Evolutionary conservation across 1,140 invertebrate genomes (phyloP).

Genomic region (Procambarus clarkii): DNA sequence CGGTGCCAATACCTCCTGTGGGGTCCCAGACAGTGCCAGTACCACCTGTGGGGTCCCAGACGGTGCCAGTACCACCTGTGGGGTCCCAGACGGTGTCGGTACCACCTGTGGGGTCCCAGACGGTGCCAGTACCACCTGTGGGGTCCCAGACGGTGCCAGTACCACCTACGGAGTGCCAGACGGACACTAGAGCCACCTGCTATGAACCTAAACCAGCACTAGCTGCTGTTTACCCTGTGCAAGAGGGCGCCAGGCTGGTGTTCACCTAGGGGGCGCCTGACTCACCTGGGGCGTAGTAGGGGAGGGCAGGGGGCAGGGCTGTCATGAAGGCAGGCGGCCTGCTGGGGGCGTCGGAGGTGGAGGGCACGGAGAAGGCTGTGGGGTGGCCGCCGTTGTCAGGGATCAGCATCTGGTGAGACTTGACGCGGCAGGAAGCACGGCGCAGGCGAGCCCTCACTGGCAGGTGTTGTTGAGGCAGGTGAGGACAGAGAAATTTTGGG

Average conservation of each 20-base stretch:
- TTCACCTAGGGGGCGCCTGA: not conserved
- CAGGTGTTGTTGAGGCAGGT: too few species aligned
- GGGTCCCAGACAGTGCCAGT: not conserved
- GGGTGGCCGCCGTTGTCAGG: conserved; percentile 56
- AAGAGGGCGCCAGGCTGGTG: too few species aligned
- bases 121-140: not conserved
- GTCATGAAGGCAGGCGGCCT: conserved; percentile 49
- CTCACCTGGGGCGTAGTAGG: conserved; percentile 68
- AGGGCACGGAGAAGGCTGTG: conserved; percentile 60
- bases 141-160: not conserved
- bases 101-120: not conserved
- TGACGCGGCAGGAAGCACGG: conserved; percentile 16
- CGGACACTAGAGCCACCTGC: too few species aligned
- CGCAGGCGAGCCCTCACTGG: too few species aligned
- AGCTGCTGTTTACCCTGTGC: too few species aligned
- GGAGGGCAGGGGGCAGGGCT: conserved; percentile 63
- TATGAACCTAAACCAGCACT: too few species aligned
- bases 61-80: not conserved
- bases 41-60: not conserved
- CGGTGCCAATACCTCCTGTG: not conserved
- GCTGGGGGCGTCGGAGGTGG: conserved; percentile 44
- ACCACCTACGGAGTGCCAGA: too few species aligned
- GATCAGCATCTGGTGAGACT: conserved; percentile 56
- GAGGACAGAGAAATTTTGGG: too few species aligned
- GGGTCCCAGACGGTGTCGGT: too few species aligned